A percentile compares a stretch with the other conserved stretches of the same genome.
phyloP scores from a whole-genome alignment of 2,113 vertebrate genomes.

The Echinops telfairi region DNA sequence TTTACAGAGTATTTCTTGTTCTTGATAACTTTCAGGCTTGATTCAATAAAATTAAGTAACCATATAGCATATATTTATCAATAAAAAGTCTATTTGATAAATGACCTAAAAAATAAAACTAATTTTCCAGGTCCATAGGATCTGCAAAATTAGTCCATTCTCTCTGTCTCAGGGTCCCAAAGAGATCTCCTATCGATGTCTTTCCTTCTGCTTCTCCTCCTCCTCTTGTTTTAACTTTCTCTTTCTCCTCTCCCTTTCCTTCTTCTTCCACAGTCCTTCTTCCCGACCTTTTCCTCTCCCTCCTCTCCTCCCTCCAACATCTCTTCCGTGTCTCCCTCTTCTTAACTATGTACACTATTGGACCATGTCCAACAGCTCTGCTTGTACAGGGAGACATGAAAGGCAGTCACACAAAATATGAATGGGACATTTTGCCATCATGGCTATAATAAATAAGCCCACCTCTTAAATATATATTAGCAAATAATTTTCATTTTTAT shows the following conservation, averaged over 20 bases:
- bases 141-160: not conserved
- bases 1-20: not conserved
- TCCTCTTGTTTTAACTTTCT: not conserved
- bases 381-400: not conserved
- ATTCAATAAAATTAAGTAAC: not conserved
- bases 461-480: not conserved
- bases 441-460: not conserved
- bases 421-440: not conserved
- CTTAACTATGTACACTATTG: not conserved
- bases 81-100: not conserved
- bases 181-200: not conserved
- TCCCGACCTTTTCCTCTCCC: not conserved
- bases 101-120: not conserved
- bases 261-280: too few species aligned
- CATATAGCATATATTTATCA: not conserved
- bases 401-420: too few species aligned
- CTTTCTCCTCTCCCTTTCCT: not conserved
- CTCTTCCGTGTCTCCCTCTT: not conserved
- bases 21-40: not conserved
- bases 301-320: rapidly evolving
- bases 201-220: not conserved
- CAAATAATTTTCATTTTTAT: not conserved
- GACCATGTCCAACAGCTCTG: not conserved
- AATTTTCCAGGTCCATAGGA: not conserved
- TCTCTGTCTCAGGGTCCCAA: not conserved